These are phyloP conservation scores for Nomada ruficornis DNA, from an alignment of 2,888 invertebrate species.

Conservation along the genomic window DNA sequence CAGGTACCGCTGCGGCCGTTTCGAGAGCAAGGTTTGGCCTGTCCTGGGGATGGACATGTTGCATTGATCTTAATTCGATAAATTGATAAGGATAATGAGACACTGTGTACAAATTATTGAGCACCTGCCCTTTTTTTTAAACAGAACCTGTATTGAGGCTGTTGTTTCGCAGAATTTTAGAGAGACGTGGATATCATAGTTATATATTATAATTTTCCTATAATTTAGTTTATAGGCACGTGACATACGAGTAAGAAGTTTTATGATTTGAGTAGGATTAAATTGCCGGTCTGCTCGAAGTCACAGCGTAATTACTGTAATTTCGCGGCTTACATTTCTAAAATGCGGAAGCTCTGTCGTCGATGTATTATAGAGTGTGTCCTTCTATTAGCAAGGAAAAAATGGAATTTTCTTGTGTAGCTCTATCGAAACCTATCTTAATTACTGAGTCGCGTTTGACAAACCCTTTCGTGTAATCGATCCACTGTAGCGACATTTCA, in stretches of 20 bases:
- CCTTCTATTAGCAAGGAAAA: not conserved
- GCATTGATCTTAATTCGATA: too few species aligned
- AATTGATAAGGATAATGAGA: too few species aligned
- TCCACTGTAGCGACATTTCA: slow-evolving; percentile 1
- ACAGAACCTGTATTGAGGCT: too few species aligned
- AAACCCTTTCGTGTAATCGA: slow-evolving; percentile 10
- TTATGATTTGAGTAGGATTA: not conserved
- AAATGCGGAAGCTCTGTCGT: slow-evolving; percentile 2
- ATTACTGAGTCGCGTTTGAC: slow-evolving; percentile 18
- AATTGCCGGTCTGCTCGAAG: not conserved
- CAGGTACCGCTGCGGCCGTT: not conserved
- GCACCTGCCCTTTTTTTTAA: too few species aligned
- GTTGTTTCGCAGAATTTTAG: too few species aligned
- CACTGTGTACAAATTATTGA: too few species aligned
- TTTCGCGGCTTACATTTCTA: slow-evolving; percentile 1
- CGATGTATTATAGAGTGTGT: not conserved
- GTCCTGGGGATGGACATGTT: not conserved
- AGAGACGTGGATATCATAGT: too few species aligned
- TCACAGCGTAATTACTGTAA: slow-evolving; percentile 7
- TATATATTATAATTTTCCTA: not conserved
- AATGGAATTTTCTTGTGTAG: slow-evolving; percentile 16
- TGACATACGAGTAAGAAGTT: not conserved
- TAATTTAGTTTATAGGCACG: not conserved
- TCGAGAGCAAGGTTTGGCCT: not conserved
- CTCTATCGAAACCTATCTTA: slow-evolving; percentile 22